Evolutionary conservation across 2,113 vertebrate species (phyloP).

Genomic region (Castor canadensis): DNA sequence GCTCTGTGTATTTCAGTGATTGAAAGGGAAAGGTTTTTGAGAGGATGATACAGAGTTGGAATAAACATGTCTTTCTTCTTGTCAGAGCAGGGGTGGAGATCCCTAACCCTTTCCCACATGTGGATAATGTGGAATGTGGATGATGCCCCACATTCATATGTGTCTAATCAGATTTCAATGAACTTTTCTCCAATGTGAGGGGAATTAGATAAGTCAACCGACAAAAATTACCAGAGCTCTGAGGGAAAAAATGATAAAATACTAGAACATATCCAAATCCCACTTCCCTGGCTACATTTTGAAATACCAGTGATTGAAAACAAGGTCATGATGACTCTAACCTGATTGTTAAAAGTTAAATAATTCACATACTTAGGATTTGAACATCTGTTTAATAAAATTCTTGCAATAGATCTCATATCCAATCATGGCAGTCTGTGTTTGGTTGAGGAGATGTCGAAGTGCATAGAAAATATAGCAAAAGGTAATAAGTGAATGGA

Average conservation of each 20-base stretch:
- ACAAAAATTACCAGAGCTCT: neutral
- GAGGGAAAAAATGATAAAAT: neutral
- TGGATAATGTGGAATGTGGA: too few species aligned
- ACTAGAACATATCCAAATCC: neutral
- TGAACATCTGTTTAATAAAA: slow-evolving; percentile 1
- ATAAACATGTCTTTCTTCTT: neutral
- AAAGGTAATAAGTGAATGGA: neutral
- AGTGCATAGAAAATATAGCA: neutral
- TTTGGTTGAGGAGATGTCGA: neutral
- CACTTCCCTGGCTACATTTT: neutral
- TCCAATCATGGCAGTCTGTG: neutral
- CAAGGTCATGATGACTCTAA: neutral
- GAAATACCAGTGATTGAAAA: neutral
- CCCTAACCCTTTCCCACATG: neutral
- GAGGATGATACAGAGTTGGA: neutral
- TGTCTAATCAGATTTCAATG: neutral
- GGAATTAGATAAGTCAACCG: neutral
- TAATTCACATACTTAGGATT: neutral
- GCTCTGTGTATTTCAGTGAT: neutral
- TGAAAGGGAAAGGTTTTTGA: neutral
- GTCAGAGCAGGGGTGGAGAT: neutral
- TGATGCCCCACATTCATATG: neutral
- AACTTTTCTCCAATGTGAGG: neutral
- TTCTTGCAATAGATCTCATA: neutral
- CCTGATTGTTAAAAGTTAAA: neutral